Conservation (phyloP, 1,140 invertebrate genomes). For the Drosophila oshimai region DNA sequence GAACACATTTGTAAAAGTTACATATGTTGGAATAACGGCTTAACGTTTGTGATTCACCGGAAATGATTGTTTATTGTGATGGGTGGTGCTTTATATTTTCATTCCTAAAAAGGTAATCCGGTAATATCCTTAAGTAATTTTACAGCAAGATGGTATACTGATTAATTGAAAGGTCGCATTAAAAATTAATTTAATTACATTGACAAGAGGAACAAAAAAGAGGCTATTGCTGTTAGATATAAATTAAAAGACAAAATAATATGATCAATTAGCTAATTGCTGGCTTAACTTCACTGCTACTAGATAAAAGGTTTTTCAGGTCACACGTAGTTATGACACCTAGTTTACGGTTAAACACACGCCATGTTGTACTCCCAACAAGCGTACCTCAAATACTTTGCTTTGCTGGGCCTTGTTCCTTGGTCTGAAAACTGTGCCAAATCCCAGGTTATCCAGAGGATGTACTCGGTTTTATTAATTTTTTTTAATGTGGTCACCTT, state of each 20-base stretch:
- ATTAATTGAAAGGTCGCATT: too few relatives aligned
- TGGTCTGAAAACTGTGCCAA: slow-evolving; percentile 12
- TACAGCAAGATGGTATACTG: not conserved
- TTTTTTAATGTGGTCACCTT: slow-evolving; percentile 10
- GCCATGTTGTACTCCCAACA: slow-evolving; percentile 49
- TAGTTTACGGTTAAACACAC: not conserved
- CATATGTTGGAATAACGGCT: too few relatives aligned
- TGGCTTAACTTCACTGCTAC: not conserved
- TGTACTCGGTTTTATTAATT: slow-evolving; percentile 35
- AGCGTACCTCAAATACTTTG: slow-evolving; percentile 57
- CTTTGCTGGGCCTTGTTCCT: slow-evolving; percentile 53
- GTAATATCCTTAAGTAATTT: not conserved
- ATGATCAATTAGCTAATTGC: slow-evolving; percentile 8
- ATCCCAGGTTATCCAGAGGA: slow-evolving; percentile 20
- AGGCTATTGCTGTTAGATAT: not conserved
- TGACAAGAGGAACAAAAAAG: too few relatives aligned
- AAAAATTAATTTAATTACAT: too few relatives aligned
- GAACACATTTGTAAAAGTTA: not conserved
- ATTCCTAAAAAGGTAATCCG: not conserved
- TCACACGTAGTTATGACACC: too few relatives aligned
- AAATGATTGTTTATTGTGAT: not conserved
- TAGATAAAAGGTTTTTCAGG: too few relatives aligned
- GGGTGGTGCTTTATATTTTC: not conserved
- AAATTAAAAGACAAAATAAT: not conserved
- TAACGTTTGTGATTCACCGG: slow-evolving; percentile 6